Base-by-base conservation (phyloP, 2,113 vertebrate genomes). In the Hucho hucho region DNA sequence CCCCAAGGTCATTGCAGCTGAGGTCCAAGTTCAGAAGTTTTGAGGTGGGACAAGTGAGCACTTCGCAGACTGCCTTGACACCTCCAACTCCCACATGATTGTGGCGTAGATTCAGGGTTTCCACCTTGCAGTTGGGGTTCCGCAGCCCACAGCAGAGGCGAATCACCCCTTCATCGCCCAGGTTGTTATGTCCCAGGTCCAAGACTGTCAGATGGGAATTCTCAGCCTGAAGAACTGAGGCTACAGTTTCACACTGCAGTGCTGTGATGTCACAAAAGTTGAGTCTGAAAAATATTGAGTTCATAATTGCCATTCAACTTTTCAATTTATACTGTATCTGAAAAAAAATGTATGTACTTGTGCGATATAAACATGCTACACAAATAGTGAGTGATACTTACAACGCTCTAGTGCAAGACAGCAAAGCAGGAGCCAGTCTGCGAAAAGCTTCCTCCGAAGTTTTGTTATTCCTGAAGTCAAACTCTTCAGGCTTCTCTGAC, bases 391-490 rank as follows among this genome's bases (percentile, higher is more conserved):
- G 12, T 28, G 64, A 65, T 43, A 64, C 72, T 46, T 64, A 73
- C 72, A 25, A n/a, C 1, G 37, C 58, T 64, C 9, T 64, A 1
- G 14, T 24, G 11, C 59, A 25, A 9, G 18, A 63, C 25, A 14
- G 20, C 9, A 68, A 20, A 14, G 65, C 73, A n/a, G 73, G 73
- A 16, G 66, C 26, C 25, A 75, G 73, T 29, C 64, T 49, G 1
- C 12, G 3, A 66, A 53, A 22, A n/a, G 47, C 64, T 56, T 20
- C 16, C 7, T 49, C 73, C 20, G 73, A 29, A n/a, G 63, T 47
- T 22, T 46, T 73, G 16, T 46, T 16, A 20, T 70, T 70, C 46
- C 64, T 78, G 28, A 78, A 32, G 49, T 73, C 69, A 53, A 73
- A 73, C 70, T 72, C 70, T 12, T 78, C 47, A 4, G 20, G 6